phyloP scores from a whole-genome alignment of 2,888 invertebrate genomes.

The Cephus runcator region DNA sequence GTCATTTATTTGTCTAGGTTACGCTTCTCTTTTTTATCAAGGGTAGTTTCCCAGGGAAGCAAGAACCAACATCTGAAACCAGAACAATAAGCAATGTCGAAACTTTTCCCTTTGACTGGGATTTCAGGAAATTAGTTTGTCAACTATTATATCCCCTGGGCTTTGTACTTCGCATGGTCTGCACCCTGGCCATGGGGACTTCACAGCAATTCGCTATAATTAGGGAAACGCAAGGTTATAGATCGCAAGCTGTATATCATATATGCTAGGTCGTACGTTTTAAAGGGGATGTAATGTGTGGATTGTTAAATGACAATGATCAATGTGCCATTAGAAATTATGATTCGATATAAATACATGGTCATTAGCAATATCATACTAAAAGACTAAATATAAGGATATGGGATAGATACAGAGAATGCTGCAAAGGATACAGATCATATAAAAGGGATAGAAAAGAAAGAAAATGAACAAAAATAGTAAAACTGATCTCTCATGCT shows the following conservation, averaged over 20 bases:
- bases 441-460: neutral
- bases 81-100: neutral
- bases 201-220: neutral
- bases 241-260: neutral
- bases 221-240: neutral
- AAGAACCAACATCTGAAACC: neutral
- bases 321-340: no score
- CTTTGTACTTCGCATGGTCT: conserved; percentile 8
- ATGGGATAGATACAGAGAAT: neutral
- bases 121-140: conserved; percentile 15
- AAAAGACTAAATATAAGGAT: neutral
- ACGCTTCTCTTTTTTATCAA: neutral
- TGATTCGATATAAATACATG: no score
- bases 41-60: neutral
- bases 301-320: neutral
- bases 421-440: neutral
- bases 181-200: neutral
- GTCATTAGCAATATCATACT: no score
- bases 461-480: neutral
- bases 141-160: conserved; percentile 13
- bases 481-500: neutral
- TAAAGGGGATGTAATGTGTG: no score
- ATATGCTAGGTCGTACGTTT: neutral
- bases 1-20: neutral
- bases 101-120: conserved; percentile 1